Base-by-base conservation (phyloP, 2,888 invertebrate genomes). In the Argyresthia goedartella region DNA sequence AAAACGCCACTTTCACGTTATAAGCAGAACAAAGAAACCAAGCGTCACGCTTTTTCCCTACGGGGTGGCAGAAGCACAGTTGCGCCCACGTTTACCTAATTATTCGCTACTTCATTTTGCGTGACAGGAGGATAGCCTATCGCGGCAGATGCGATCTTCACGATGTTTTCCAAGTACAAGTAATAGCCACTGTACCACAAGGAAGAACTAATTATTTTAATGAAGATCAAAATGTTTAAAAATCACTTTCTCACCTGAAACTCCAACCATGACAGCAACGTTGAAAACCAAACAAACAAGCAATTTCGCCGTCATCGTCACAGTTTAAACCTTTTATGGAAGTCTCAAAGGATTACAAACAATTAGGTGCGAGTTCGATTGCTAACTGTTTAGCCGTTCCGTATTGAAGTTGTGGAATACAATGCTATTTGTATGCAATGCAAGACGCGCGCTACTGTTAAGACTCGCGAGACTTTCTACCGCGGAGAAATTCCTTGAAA, bases 381-480 rank as follows among this genome's bases (percentile, higher is more conserved):
- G 45, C 39, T 16, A 25, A 53, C 53, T 53, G 53, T 44, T 15
- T 34, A 15, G 25, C 4, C 33, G 41, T n/a, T 25, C 35, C 45
- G 49, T 41, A 49, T 33, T 46, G 15, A 16, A 34, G 47, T 13
- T 11, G n/a, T n/a, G 65, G 62, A 67, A 71, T 25, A 67, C 60
- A 58, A 33, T 62, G 63, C 60, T 67, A 78, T 87, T 86, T 81
- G 84, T 86, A 84, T 85, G 82, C 86, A 77, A 73, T 25, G 78
- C 67, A 2, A 25, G 25, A 25, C 25, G 25, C 25, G 25, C 6
- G 25, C 25, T 25, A 25, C 25, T 73, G 69, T 73, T 25, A 69
- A 71, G 75, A 69, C 63, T 64, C 69, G 76, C 73, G 66, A 80
- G 76, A 85, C 88, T 88, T 88, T 88, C 88, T 87, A 79, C 68